These are phyloP conservation scores for Acrobasis repandana DNA, from an alignment of 2,888 invertebrate genomes.

Conservation along the genomic window DNA sequence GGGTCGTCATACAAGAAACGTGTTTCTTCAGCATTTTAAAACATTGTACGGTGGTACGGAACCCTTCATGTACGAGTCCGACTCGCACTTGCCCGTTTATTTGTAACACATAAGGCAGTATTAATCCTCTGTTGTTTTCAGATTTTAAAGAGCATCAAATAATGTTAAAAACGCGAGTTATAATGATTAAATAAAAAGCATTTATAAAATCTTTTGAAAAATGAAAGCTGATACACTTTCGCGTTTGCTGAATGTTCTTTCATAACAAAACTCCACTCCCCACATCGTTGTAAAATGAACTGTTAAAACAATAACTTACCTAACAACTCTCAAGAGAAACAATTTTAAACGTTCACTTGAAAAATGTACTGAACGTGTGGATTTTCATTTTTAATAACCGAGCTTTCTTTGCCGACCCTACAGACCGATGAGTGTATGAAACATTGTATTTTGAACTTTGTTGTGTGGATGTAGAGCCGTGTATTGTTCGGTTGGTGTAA, in stretches of 20 bases:
- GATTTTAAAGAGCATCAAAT: too few species aligned
- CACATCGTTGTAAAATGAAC: conserved; percentile 2
- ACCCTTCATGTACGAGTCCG: too few species aligned
- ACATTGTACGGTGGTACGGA: too few species aligned
- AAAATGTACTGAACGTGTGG: conserved; percentile 11
- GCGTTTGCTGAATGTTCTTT: not conserved
- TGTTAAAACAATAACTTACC: conserved; percentile 11
- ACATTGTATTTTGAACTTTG: conserved; percentile 7
- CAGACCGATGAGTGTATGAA: conserved; percentile 1
- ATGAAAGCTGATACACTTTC: not conserved
- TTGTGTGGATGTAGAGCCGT: not conserved
- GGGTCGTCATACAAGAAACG: too few species aligned
- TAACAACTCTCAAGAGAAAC: conserved; percentile 14
- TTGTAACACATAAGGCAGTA: too few species aligned
- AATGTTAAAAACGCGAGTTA: too few species aligned
- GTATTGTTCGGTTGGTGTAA: not conserved
- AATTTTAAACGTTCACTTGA: conserved; percentile 16
- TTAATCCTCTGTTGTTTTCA: too few species aligned
- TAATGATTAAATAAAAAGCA: not conserved
- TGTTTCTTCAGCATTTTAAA: too few species aligned
- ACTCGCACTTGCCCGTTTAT: too few species aligned
- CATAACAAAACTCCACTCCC: not conserved
- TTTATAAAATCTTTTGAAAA: not conserved
- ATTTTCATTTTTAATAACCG: conserved; percentile 16
- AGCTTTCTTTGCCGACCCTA: conserved; percentile 11